phyloP scores from a whole-genome alignment of 1,140 invertebrate genomes.

The Vollenhovia emeryi region DNA sequence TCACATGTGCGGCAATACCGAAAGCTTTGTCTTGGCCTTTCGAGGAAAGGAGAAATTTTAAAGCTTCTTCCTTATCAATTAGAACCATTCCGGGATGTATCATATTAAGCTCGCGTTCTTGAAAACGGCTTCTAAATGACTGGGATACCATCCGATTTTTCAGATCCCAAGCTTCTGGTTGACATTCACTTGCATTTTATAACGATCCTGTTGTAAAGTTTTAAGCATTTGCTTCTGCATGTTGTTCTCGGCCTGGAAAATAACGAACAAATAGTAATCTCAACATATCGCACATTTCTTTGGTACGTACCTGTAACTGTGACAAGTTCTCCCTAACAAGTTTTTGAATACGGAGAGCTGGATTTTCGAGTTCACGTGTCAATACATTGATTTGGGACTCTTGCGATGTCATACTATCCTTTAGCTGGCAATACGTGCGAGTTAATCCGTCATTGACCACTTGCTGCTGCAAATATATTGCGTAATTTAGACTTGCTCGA shows the following conservation, averaged over 20 bases:
- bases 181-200: slow-evolving; percentile 78
- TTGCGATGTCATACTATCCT: slow-evolving; percentile 75
- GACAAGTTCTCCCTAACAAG: slow-evolving; percentile 77
- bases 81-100: not conserved
- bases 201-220: slow-evolving; percentile 82
- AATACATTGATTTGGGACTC: slow-evolving; percentile 81
- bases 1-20: not conserved
- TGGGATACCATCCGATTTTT: slow-evolving; percentile 28
- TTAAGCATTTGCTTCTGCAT: slow-evolving; percentile 82
- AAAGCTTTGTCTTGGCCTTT: not conserved
- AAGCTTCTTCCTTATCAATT: slow-evolving; percentile 26
- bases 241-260: slow-evolving; percentile 81
- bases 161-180: slow-evolving; percentile 80
- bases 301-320: slow-evolving; percentile 77
- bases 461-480: slow-evolving; percentile 71
- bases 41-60: not conserved
- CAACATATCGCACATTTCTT: not conserved
- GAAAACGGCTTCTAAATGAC: not conserved
- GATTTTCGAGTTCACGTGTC: slow-evolving; percentile 77
- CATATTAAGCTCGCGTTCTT: slow-evolving; percentile 42
- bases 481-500: not conserved
- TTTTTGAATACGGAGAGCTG: slow-evolving; percentile 73
- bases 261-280: not conserved
- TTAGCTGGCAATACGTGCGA: slow-evolving; percentile 76
- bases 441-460: slow-evolving; percentile 75